phyloP scores from a whole-genome alignment of 1,140 invertebrate species.

The Nylanderia fulva region DNA sequence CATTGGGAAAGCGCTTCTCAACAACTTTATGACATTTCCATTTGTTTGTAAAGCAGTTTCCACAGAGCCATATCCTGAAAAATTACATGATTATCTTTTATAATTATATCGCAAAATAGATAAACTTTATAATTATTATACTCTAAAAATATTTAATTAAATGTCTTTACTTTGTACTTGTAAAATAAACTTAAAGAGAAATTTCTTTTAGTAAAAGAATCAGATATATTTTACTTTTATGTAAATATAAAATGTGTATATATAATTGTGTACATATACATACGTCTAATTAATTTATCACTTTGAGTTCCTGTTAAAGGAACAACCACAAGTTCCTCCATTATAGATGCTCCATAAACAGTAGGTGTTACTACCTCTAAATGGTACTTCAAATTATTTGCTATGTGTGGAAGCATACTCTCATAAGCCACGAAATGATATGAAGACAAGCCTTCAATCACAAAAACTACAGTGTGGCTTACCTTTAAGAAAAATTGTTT shows the following conservation, averaged over 20 bases:
- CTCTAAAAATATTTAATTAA: not conserved
- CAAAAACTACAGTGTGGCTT: slow-evolving; percentile 89
- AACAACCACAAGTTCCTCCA: slow-evolving; percentile 92
- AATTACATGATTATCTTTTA: not conserved
- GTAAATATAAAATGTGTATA: not conserved
- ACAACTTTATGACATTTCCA: slow-evolving; percentile 89
- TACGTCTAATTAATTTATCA: slow-evolving; percentile 87
- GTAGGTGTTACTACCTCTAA: slow-evolving; percentile 92
- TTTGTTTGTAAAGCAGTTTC: slow-evolving; percentile 89
- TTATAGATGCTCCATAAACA: slow-evolving; percentile 89
- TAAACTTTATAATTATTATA: slow-evolving; percentile 1
- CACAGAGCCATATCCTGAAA: slow-evolving; percentile 88
- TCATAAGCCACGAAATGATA: slow-evolving; percentile 90
- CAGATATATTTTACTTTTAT: not conserved
- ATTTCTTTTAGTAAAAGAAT: slow-evolving; percentile 1
- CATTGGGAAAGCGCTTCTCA: slow-evolving; percentile 90
- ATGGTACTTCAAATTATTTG: slow-evolving; percentile 87
- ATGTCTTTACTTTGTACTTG: slow-evolving; percentile 8
- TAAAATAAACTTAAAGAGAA: slow-evolving; percentile 24
- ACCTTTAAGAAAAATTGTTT: slow-evolving; percentile 69
- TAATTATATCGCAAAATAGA: not conserved
- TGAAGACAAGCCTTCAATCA: slow-evolving; percentile 92
- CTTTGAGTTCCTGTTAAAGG: slow-evolving; percentile 90
- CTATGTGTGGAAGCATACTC: slow-evolving; percentile 87
- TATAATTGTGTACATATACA: slow-evolving; percentile 15